Evolutionary conservation across 2,888 invertebrate species (phyloP).

Genomic region (Aphrophora alni): DNA sequence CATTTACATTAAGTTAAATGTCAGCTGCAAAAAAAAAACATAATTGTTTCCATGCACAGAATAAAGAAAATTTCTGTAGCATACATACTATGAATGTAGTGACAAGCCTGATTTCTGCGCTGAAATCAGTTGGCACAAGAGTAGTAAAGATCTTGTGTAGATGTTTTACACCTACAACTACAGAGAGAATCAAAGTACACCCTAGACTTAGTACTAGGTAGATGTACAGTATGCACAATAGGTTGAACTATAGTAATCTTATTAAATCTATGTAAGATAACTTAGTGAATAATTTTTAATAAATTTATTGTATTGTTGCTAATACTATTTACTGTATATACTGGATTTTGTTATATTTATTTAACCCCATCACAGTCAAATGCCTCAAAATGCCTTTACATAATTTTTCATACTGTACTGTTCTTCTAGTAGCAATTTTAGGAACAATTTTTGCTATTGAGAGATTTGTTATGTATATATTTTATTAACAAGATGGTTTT

Average conservation of each 20-base stretch:
- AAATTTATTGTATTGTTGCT: too few relatives aligned
- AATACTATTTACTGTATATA: too few relatives aligned
- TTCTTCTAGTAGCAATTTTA: too few relatives aligned
- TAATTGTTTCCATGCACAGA: slow-evolving; percentile 31
- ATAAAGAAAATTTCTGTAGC: neutral
- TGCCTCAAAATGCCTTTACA: too few relatives aligned
- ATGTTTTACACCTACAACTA: neutral
- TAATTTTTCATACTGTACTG: too few relatives aligned
- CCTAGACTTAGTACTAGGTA: neutral
- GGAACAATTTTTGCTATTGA: too few relatives aligned
- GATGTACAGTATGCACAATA: neutral
- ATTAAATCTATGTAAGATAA: too few relatives aligned
- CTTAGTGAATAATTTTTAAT: too few relatives aligned
- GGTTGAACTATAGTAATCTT: neutral
- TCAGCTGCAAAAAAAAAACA: slow-evolving; percentile 35
- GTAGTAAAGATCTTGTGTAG: neutral
- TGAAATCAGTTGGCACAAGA: neutral
- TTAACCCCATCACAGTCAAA: too few relatives aligned
- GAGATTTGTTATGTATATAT: too few relatives aligned
- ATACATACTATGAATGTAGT: neutral
- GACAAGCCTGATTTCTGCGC: neutral
- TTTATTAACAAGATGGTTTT: too few relatives aligned
- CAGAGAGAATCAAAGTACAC: neutral
- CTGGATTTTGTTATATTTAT: too few relatives aligned
- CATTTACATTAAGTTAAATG: neutral